A percentile compares a stretch with the other conserved stretches of the same genome.
Conservation (phyloP, 2,797 vertebrate genomes). For the Percopsis omiscomaycus region DNA sequence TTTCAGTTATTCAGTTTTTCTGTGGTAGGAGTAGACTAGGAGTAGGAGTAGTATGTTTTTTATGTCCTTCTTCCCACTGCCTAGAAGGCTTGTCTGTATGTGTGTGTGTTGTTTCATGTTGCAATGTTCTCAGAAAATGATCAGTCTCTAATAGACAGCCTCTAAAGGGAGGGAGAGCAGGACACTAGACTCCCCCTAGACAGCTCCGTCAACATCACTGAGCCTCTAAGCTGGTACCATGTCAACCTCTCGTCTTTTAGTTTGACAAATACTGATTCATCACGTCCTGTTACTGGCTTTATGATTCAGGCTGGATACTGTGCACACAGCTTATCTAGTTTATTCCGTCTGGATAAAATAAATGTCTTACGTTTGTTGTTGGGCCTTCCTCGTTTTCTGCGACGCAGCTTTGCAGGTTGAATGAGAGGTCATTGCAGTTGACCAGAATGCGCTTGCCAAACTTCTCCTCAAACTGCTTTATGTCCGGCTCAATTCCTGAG, state of each 20-base stretch:
- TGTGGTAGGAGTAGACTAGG: constrained; percentile 11
- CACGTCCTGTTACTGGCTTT: constrained; percentile 11
- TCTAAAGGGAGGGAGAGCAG: constrained; percentile 51
- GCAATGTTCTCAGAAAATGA: constrained; percentile 26
- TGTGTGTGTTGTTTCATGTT: constrained; percentile 10
- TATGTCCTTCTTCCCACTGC: not conserved
- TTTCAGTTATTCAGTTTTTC: not conserved
- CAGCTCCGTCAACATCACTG: constrained; percentile 44
- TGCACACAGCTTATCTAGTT: constrained; percentile 23
- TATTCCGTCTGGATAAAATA: constrained; percentile 8
- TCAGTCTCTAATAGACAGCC: constrained; percentile 41
- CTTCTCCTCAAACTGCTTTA: constrained; percentile 96
- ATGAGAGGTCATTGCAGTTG: constrained; percentile 94
- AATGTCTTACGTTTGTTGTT: constrained; percentile 89
- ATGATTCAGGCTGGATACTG: constrained; percentile 15
- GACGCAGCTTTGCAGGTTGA: constrained; percentile 97
- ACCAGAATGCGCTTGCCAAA: constrained; percentile 94
- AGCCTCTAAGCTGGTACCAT: constrained; percentile 47
- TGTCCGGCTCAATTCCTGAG: constrained; percentile 89
- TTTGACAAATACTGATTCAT: constrained; percentile 38
- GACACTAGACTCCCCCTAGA: constrained; percentile 57
- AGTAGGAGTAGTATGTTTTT: not conserved
- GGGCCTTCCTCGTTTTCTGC: constrained; percentile 99
- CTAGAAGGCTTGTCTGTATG: not conserved
- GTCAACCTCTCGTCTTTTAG: constrained; percentile 35